Conservation (phyloP, 2,797 vertebrate genomes). For the Denticeps clupeoides region DNA sequence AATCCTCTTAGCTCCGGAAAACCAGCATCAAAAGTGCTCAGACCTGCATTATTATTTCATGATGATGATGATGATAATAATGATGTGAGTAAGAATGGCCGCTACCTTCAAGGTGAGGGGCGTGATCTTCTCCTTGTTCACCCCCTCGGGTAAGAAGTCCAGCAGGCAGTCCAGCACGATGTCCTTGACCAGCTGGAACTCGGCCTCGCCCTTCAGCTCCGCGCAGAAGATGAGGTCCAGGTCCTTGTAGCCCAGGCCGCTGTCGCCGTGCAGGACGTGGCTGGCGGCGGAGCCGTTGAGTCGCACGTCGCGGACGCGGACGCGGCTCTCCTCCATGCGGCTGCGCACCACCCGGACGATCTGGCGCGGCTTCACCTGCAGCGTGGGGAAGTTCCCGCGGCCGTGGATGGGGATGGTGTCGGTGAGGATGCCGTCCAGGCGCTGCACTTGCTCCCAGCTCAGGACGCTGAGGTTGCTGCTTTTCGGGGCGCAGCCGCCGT, state of each 20-base stretch:
- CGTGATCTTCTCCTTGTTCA: slow-evolving; percentile 95
- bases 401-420: slow-evolving; percentile 97
- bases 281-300: slow-evolving; percentile 95
- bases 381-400: slow-evolving; percentile 93
- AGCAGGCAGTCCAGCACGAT: slow-evolving; percentile 95
- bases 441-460: slow-evolving; percentile 95
- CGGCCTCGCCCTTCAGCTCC: slow-evolving; percentile 82
- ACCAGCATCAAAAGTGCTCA: slow-evolving; percentile 22
- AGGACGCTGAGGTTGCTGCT: slow-evolving; percentile 77
- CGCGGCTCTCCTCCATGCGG: slow-evolving; percentile 80
- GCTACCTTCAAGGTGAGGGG: slow-evolving; percentile 92
- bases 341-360: slow-evolving; percentile 92
- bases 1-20: slow-evolving; percentile 57
- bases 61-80: background rate
- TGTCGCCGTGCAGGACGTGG: slow-evolving; percentile 88
- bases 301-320: slow-evolving; percentile 83
- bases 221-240: slow-evolving; percentile 97
- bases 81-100: background rate
- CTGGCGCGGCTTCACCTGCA: slow-evolving; percentile 88
- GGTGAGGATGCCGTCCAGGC: slow-evolving; percentile 85
- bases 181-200: slow-evolving; percentile 96
- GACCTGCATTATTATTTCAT: background rate
- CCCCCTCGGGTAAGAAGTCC: slow-evolving; percentile 94
- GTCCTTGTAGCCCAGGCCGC: slow-evolving; percentile 94
- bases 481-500: slow-evolving; percentile 43